Evolutionary conservation across 2,113 vertebrate species (phyloP).

Genomic region (Pyxicephalus adspersus): DNA sequence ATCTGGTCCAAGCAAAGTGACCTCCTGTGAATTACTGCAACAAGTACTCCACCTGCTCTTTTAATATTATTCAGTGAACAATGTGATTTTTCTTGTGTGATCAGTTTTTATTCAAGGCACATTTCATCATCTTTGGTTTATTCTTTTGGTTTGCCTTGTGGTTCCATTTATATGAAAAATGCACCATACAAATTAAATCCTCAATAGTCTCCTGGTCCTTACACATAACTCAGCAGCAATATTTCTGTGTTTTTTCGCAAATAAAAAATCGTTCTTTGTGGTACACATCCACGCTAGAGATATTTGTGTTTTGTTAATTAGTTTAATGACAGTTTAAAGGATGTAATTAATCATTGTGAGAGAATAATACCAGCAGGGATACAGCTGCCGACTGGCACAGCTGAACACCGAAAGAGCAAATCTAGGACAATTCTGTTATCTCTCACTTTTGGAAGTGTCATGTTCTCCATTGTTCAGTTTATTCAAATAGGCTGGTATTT

Average conservation of each 20-base stretch:
- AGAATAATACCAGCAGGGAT: constrained; percentile 32
- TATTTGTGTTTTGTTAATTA: constrained; percentile 52
- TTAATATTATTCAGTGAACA: too few species aligned
- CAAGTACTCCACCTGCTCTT: neutral
- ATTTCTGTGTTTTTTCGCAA: constrained; percentile 20
- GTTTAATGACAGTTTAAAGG: constrained; percentile 46
- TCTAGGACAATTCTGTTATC: constrained; percentile 10
- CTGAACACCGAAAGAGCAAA: neutral
- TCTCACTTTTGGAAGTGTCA: neutral
- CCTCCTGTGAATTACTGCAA: too few species aligned
- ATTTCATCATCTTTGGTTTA: neutral
- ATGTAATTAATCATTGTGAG: constrained; percentile 48
- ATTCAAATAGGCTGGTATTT: neutral
- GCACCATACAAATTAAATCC: constrained; percentile 6
- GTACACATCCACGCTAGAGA: constrained; percentile 7
- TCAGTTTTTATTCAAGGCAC: neutral
- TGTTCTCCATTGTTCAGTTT: neutral
- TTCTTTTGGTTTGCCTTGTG: neutral
- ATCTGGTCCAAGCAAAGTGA: too few species aligned
- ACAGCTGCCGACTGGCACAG: constrained; percentile 41
- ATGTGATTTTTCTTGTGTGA: neutral
- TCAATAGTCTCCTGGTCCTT: neutral
- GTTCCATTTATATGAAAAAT: neutral
- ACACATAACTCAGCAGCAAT: constrained; percentile 2
- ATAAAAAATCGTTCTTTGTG: neutral